phyloP scores from a whole-genome alignment of 2,113 vertebrate genomes.

The Athene noctua region DNA sequence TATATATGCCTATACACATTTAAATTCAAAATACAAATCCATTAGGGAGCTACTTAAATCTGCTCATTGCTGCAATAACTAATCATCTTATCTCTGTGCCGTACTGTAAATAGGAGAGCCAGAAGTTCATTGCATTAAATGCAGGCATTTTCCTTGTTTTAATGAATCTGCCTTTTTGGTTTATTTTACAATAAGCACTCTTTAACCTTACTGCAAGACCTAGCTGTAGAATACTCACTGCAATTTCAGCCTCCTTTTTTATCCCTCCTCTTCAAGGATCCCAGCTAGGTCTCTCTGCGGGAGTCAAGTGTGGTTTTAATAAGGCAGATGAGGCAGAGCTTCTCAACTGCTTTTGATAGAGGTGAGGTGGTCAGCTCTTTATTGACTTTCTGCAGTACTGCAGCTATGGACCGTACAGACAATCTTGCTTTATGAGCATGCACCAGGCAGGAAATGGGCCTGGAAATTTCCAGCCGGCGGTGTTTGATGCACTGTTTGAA shows the following conservation, averaged over 20 bases:
- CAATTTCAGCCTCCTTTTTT: constrained; percentile 49
- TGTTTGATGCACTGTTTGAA: constrained; percentile 45
- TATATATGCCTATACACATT: background rate
- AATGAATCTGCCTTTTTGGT: background rate
- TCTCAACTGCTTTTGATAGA: constrained; percentile 56
- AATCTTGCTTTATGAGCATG: constrained; percentile 48
- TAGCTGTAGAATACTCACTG: constrained; percentile 24
- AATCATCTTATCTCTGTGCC: constrained; percentile 18
- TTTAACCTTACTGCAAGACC: constrained; percentile 34
- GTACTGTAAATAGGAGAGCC: background rate
- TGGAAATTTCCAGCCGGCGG: constrained; percentile 55
- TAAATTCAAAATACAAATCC: constrained; percentile 30
- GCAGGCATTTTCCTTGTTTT: background rate
- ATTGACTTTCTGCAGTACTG: constrained; percentile 56
- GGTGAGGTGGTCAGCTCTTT: constrained; percentile 60
- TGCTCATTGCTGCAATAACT: constrained; percentile 1
- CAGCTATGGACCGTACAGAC: constrained; percentile 28
- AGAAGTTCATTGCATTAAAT: constrained; percentile 45
- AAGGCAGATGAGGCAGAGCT: constrained; percentile 54
- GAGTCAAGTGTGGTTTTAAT: constrained; percentile 44
- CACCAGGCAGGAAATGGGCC: constrained; percentile 62
- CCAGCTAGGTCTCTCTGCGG: constrained; percentile 20
- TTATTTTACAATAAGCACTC: constrained; percentile 22
- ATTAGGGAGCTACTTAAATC: constrained; percentile 13
- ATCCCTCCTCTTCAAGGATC: constrained; percentile 38